Percentiles rank a stretch among this genome's conserved stretches.
phyloP scores from a whole-genome alignment of 2,797 vertebrate genomes.

The Platyrinchus mystaceus region DNA sequence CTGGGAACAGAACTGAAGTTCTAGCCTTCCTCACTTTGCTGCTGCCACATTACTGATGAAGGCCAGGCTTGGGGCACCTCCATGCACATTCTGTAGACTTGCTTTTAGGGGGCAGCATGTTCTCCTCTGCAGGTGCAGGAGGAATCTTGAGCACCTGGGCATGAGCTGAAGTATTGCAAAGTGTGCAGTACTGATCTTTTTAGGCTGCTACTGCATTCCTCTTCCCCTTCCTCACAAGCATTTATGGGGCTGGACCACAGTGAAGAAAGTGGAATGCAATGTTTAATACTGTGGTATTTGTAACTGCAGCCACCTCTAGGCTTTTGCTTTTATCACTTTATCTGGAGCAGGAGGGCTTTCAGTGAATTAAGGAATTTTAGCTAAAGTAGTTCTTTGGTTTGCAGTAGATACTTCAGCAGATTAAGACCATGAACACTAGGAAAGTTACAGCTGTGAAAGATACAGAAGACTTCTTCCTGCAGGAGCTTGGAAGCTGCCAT shows the following conservation, averaged over 20 bases:
- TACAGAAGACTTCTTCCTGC: neutral
- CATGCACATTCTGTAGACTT: neutral
- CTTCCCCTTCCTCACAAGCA: neutral
- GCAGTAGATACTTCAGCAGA: neutral
- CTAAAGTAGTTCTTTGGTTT: neutral
- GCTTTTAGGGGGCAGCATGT: neutral
- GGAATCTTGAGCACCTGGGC: neutral
- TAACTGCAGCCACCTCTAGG: neutral
- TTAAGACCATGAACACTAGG: neutral
- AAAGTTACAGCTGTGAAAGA: neutral
- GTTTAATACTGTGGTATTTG: neutral
- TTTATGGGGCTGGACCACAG: rapidly evolving
- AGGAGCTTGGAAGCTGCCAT: neutral
- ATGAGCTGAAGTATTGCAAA: neutral
- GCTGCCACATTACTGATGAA: neutral
- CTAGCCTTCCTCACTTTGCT: neutral
- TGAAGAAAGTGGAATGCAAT: neutral
- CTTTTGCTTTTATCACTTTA: neutral
- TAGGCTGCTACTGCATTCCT: neutral
- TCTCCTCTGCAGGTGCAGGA: neutral
- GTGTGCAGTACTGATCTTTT: neutral
- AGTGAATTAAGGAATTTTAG: neutral
- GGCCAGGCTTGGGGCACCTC: neutral
- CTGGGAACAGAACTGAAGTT: neutral
- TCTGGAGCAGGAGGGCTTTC: neutral